phyloP scores from a whole-genome alignment of 2,888 invertebrate genomes.

The Drosophila neonasuta region DNA sequence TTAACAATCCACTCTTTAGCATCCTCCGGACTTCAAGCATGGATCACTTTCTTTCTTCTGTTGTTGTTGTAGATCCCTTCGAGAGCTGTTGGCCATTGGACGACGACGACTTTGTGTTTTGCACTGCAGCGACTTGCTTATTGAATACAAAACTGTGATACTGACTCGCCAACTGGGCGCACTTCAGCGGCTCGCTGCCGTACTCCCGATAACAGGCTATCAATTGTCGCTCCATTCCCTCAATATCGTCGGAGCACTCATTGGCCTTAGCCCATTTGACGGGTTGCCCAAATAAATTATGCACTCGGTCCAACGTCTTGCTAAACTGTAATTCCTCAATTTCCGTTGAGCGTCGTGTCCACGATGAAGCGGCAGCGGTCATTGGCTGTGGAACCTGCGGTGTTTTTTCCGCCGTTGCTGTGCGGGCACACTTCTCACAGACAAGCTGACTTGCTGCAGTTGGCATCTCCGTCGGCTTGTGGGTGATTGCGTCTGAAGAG shows the following conservation, averaged over 20 bases:
- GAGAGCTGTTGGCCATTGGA: constrained; percentile 12
- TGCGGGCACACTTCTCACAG: constrained; percentile 35
- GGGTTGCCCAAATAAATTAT: constrained; percentile 48
- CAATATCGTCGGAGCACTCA: constrained; percentile 49
- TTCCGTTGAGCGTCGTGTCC: constrained; percentile 48
- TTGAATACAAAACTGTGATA: constrained; percentile 60
- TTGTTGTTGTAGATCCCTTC: constrained; percentile 2
- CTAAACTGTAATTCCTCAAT: constrained; percentile 58
- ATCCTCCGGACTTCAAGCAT: too few species aligned
- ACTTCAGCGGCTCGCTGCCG: constrained; percentile 52
- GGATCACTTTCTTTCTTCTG: constrained; percentile 12
- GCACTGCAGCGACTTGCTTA: constrained; percentile 41
- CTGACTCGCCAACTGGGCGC: constrained; percentile 53
- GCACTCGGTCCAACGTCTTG: constrained; percentile 54
- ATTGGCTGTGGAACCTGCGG: constrained; percentile 10
- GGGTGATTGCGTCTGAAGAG: too few species aligned
- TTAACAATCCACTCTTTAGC: background rate
- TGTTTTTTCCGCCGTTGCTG: background rate
- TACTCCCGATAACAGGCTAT: constrained; percentile 54
- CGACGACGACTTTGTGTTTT: constrained; percentile 14
- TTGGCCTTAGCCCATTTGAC: constrained; percentile 51
- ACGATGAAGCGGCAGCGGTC: constrained; percentile 21
- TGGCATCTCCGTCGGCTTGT: background rate
- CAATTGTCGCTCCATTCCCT: constrained; percentile 46
- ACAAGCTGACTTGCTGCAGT: background rate